Conservation (phyloP, 2,797 vertebrate species). For the Argya squamiceps region DNA sequence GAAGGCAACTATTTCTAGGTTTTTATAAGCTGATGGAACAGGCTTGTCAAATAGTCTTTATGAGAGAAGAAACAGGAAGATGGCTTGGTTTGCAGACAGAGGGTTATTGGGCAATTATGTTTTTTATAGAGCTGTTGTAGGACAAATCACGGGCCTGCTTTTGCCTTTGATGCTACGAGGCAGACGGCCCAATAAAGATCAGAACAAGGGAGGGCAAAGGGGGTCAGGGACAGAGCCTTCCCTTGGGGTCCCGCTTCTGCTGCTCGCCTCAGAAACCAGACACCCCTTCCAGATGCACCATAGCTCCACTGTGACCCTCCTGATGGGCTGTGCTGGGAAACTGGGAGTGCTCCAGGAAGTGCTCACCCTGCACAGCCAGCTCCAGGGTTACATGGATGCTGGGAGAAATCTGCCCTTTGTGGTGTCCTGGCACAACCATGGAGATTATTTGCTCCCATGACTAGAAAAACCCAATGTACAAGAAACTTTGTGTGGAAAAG, state of each 20-base stretch:
- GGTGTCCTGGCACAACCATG: background rate
- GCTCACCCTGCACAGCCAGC: background rate
- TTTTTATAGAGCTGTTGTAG: slow-evolving; percentile 82
- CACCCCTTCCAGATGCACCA: slow-evolving; percentile 28
- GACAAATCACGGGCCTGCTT: slow-evolving; percentile 77
- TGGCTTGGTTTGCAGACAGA: slow-evolving; percentile 80
- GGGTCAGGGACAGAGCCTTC: slow-evolving; percentile 74
- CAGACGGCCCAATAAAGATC: slow-evolving; percentile 82
- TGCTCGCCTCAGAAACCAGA: slow-evolving; percentile 61
- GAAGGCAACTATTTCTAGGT: slow-evolving; percentile 56
- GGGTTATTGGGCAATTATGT: slow-evolving; percentile 81
- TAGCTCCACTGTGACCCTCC: background rate
- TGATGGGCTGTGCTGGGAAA: background rate
- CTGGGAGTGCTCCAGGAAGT: background rate
- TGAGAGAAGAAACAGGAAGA: slow-evolving; percentile 82
- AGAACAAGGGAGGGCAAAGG: slow-evolving; percentile 77
- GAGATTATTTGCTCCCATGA: background rate
- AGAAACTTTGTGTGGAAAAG: background rate
- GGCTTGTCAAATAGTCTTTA: slow-evolving; percentile 78
- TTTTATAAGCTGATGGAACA: slow-evolving; percentile 78
- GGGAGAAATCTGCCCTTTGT: background rate
- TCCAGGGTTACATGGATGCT: background rate
- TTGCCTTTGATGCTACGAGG: slow-evolving; percentile 79
- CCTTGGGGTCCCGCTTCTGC: slow-evolving; percentile 72
- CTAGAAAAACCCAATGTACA: background rate